A percentile compares a stretch with the other conserved stretches of the same genome.
phyloP scores from a whole-genome alignment of 2,888 invertebrate genomes.

The Dicranocentrus wangi region DNA sequence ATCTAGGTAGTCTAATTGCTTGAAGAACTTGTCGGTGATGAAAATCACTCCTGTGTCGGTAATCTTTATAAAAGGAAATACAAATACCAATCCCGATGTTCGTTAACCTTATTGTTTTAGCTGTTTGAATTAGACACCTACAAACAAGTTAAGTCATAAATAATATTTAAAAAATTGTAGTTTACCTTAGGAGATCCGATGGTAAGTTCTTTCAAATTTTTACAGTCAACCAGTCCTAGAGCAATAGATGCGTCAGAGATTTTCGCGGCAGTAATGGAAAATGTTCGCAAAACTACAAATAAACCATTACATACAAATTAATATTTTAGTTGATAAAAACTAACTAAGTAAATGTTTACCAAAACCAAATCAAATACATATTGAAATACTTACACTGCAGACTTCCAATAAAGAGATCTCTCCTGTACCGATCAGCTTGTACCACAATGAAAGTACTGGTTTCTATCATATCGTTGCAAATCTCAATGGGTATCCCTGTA shows the following conservation, averaged over 20 bases:
- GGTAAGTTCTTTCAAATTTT: conserved; percentile 47
- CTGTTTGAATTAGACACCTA: neutral
- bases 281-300: conserved; percentile 41
- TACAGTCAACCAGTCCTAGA: conserved; percentile 59
- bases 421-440: conserved; percentile 63
- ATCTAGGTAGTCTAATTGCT: conserved; percentile 55
- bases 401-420: conserved; percentile 68
- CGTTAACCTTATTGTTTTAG: neutral
- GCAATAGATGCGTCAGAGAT: conserved; percentile 63
- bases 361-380: too few relatives aligned
- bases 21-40: conserved; percentile 63
- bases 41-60: conserved; percentile 67
- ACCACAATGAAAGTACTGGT: conserved; percentile 66
- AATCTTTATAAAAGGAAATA: conserved; percentile 52
- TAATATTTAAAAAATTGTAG: neutral
- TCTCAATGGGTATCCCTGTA: conserved; percentile 67
- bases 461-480: conserved; percentile 70
- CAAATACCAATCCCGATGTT: neutral
- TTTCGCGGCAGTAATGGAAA: conserved; percentile 42
- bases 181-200: conserved; percentile 57
- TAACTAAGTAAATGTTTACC: too few relatives aligned
- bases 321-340: too few relatives aligned
- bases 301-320: conserved; percentile 6
- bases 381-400: conserved; percentile 66
- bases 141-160: neutral